Base-by-base conservation (phyloP, 2,888 invertebrate species). In the Oscheius onirici region DNA sequence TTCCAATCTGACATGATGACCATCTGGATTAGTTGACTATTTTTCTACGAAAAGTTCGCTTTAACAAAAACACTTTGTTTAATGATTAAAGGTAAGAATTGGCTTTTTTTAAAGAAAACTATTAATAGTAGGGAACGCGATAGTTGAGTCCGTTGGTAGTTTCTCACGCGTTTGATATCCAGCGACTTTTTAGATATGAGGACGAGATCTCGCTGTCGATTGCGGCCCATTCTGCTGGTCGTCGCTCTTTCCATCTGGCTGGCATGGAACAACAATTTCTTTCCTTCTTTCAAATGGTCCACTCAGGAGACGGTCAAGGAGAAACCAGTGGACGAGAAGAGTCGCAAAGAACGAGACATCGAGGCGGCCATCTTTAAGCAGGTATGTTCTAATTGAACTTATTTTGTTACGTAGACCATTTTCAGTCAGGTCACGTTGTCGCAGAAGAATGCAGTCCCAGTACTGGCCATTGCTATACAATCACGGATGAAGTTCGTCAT, bases 391-490 rank as follows among this genome's bases (percentile, higher is more conserved):
- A 10, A 51, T 11, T 60, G 5, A 46, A 13, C 46, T 46, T n/a
- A 10, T 46, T 46, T 46, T 17, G n/a, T n/a, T n/a, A n/a, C n/a
- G n/a, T n/a, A n/a, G n/a, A n/a, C n/a, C n/a, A n/a, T n/a, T 46
- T 60, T 41, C 41, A 63, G 63, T 26, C 63, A 8, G 63, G 46
- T 17, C 49, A 52, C 28, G 66, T 77, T 2, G 34, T 74, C 6
- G 74, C 69, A 8, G 71, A 74, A 20, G 73, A 71, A 43, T 77
- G 77, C 60, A 73, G 74, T 55, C 72, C 72, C 3, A 41, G 67
- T 0, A 71, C 72, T 6, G 66, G 34, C 3, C 68, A 67, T n/a
- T 77, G 77, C 49, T 77, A 72, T 54, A 44, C 73, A 17, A 71
- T 77, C 28, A 72, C 69, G 17, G 77, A 77, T 26, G 65, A 70